A percentile compares a stretch with the other conserved stretches of the same genome.
These are phyloP conservation scores for Hybognathus amarus DNA, from an alignment of 2,797 vertebrate species.

Conservation along the genomic window DNA sequence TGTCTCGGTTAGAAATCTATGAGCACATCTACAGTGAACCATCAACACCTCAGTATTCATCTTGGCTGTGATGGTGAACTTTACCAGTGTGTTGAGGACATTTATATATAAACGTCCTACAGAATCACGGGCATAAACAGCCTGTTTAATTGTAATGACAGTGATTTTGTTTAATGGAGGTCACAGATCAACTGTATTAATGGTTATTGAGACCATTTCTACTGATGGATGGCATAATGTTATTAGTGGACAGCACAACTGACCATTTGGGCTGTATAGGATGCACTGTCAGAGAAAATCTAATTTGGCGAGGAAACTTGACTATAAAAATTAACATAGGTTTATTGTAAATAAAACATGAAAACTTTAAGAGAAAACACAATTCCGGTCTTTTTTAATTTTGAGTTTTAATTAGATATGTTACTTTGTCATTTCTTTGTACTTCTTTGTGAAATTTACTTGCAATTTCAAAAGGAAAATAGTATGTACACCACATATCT, in stretches of 20 bases:
- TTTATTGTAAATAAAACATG: too few species aligned
- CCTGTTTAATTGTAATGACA: neutral
- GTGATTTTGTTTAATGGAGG: neutral
- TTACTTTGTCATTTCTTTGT: too few species aligned
- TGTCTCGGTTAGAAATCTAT: neutral
- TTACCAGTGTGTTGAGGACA: neutral
- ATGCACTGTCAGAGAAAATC: too few species aligned
- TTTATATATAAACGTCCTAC: slow-evolving; percentile 5
- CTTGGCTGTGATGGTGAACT: neutral
- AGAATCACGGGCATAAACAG: neutral
- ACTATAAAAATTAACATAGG: too few species aligned
- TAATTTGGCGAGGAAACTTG: too few species aligned
- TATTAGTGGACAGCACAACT: neutral
- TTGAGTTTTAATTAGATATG: too few species aligned
- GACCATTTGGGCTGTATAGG: neutral
- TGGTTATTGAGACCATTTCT: neutral
- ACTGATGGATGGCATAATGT: neutral
- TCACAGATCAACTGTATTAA: neutral
- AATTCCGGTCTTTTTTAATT: too few species aligned
- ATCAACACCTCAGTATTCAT: neutral
- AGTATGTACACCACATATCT: too few species aligned
- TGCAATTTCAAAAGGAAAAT: too few species aligned
- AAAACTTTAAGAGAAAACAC: too few species aligned
- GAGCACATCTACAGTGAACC: neutral
- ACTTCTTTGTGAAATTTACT: too few species aligned